A percentile compares a stretch with the other conserved stretches of the same genome.
Conservation (phyloP, 2,797 vertebrate species). For the Micropoecilia bifurca region DNA sequence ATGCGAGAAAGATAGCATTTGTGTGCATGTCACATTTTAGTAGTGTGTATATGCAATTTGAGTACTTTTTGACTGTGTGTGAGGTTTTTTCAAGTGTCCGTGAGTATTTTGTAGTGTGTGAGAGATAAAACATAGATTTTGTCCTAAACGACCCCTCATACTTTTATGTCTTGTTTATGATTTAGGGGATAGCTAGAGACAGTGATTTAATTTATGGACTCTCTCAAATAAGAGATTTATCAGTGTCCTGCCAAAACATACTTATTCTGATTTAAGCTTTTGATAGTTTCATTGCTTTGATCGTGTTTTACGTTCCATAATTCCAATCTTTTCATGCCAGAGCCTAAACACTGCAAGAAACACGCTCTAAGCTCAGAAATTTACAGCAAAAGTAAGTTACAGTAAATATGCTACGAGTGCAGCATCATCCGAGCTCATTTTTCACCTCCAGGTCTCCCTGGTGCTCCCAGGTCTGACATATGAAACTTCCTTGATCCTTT, state of each 20-base stretch:
- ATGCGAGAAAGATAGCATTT: too few species aligned
- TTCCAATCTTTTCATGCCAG: not conserved
- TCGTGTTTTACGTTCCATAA: not conserved
- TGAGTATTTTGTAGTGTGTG: too few species aligned
- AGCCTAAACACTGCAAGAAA: slow-evolving; percentile 14
- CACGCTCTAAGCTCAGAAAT: not conserved
- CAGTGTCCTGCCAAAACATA: slow-evolving; percentile 16
- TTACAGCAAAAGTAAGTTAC: not conserved
- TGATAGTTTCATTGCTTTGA: not conserved
- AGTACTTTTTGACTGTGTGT: too few species aligned
- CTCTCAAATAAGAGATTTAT: slow-evolving; percentile 39
- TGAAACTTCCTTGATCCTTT: slow-evolving; percentile 30
- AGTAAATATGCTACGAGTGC: slow-evolving; percentile 30
- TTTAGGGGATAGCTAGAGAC: slow-evolving; percentile 7
- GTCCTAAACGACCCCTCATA: too few species aligned
- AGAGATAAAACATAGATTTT: too few species aligned
- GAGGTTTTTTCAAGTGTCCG: too few species aligned
- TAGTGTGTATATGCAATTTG: too few species aligned
- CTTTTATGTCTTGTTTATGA: slow-evolving; percentile 20
- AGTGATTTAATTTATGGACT: slow-evolving; percentile 2
- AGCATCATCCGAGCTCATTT: not conserved
- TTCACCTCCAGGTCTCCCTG: slow-evolving; percentile 14
- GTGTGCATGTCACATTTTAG: too few species aligned
- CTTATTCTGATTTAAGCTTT: slow-evolving; percentile 11
- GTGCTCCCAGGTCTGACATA: slow-evolving; percentile 48